Evolutionary conservation across 2,113 vertebrate species (phyloP).

Genomic region (Dipodomys stephensi): DNA sequence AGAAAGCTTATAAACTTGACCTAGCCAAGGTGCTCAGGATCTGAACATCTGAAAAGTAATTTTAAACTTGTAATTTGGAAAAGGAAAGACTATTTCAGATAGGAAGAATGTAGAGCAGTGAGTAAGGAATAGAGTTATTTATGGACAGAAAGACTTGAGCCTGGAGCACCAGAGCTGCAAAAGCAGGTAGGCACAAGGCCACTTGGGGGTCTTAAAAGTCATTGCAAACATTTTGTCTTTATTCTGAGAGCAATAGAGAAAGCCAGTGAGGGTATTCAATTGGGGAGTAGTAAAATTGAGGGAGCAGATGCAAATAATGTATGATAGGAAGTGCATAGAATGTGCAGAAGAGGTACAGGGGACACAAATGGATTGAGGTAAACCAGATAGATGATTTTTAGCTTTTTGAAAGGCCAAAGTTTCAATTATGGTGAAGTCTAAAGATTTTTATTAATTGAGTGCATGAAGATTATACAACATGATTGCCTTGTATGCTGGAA

Average conservation of each 20-base stretch:
- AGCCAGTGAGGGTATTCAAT: neutral
- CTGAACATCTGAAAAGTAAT: neutral
- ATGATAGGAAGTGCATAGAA: neutral
- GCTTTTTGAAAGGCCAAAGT: neutral
- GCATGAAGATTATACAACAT: neutral
- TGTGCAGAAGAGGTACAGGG: neutral
- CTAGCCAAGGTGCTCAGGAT: neutral
- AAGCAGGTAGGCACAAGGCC: neutral
- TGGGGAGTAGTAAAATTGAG: neutral
- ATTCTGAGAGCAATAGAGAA: neutral
- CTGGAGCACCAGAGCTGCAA: neutral
- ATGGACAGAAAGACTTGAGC: neutral
- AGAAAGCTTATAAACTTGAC: neutral
- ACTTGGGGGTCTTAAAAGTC: neutral
- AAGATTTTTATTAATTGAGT: neutral
- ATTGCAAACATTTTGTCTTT: neutral
- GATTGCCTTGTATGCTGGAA: neutral
- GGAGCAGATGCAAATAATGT: neutral
- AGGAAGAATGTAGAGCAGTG: neutral
- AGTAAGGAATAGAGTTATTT: neutral
- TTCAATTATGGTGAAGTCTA: neutral
- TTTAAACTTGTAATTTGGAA: neutral
- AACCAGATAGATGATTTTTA: neutral
- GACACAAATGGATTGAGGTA: neutral
- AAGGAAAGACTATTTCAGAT: neutral